A percentile compares a stretch with the other conserved stretches of the same genome.
Conservation (phyloP, 2,113 vertebrate species). For the Thalassarche chlororhynchos region DNA sequence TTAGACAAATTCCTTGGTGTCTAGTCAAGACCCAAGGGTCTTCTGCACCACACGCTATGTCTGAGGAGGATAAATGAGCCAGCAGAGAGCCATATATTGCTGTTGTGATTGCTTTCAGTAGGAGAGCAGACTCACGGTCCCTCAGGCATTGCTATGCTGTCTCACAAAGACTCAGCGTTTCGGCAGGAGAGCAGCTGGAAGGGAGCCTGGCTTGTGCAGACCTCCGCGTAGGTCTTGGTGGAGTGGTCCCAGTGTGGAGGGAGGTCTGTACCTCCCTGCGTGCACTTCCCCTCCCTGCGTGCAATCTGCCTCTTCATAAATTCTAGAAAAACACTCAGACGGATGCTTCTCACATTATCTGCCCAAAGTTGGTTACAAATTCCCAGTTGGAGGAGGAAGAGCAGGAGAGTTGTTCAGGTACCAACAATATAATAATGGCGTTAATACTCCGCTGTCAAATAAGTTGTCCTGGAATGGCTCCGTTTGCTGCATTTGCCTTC, state of each 20-base stretch:
- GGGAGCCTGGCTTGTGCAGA: neutral
- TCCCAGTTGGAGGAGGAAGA: neutral
- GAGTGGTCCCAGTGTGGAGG: too few relatives aligned
- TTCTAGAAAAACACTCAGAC: neutral
- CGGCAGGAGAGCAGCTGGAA: neutral
- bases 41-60: neutral
- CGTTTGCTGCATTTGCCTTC: neutral
- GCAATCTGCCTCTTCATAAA: neutral
- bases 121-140: neutral
- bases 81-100: neutral
- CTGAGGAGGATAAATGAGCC: neutral
- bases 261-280: neutral
- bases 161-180: neutral
- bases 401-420: neutral
- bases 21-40: neutral
- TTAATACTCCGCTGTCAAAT: neutral
- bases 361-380: neutral
- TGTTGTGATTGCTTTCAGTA: neutral
- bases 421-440: neutral
- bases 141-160: neutral
- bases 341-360: neutral
- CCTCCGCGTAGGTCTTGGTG: fast-evolving
- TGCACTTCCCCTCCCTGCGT: neutral
- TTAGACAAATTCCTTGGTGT: neutral
- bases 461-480: neutral